Percentiles rank a stretch among this genome's conserved stretches.
Evolutionary conservation across 2,113 vertebrate species (phyloP).

Genomic region (Amphilophus citrinellus): DNA sequence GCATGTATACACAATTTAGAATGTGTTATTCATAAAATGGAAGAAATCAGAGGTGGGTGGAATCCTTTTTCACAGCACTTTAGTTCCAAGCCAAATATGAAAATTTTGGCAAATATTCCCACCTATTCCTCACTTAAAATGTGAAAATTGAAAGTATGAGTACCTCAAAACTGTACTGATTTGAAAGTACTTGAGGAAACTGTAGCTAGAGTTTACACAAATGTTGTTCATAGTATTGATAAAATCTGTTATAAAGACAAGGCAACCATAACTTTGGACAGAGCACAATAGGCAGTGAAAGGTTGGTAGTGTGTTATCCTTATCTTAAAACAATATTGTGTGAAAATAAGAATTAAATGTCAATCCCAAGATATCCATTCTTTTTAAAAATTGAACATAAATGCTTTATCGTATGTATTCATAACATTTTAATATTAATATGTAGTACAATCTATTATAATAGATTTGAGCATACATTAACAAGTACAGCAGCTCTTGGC

Average conservation of each 20-base stretch:
- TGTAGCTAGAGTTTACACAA: background rate
- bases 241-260: background rate
- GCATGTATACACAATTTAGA: background rate
- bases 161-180: background rate
- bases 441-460: constrained; percentile 9
- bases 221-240: background rate
- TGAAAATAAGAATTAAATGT: background rate
- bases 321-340: background rate
- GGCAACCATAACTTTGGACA: background rate
- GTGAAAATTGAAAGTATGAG: background rate
- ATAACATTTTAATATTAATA: constrained; percentile 1
- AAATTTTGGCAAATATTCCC: background rate
- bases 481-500: constrained; percentile 13
- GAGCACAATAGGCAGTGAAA: background rate
- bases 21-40: background rate
- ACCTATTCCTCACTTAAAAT: background rate
- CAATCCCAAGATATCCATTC: background rate
- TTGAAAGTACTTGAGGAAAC: constrained; percentile 4
- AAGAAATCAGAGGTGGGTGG: background rate
- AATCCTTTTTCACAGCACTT: background rate
- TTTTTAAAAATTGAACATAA: background rate
- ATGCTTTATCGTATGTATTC: background rate
- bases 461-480: constrained; percentile 9
- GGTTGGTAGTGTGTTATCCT: constrained; percentile 4
- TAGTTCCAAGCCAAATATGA: background rate